Base-by-base conservation (phyloP, 1,140 invertebrate species). In the Drosophila murphyi region DNA sequence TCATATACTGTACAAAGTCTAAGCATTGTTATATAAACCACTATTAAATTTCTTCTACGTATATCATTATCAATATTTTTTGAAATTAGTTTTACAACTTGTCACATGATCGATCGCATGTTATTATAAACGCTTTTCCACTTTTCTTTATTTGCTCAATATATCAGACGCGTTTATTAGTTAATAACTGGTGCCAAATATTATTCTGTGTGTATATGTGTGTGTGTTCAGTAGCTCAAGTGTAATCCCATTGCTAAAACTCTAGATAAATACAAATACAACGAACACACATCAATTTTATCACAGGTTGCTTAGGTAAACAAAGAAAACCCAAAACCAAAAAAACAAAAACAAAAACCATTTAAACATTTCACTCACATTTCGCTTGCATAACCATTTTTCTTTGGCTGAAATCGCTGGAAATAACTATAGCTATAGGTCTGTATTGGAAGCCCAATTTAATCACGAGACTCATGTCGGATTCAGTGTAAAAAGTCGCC, bases 391-490 rank as follows among this genome's bases (percentile, higher is more conserved):
- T 87, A 87, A 87, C 63, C 65, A 55, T 48, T 43, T 69, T n/a
- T 71, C 34, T 50, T 50, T 67, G 47, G 60, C 37, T 20, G 20
- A 57, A 69, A 74, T 71, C 50, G 41, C 51, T n/a, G 12, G 54
- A 50, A 7, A 71, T 56, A 31, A 8, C 29, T 43, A 35, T 7
- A 55, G 3, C n/a, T 5, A 28, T 20, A n/a, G 8, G 12, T 12
- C 12, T 20, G 20, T 20, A 20, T 20, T 20, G 1, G n/a, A 5
- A 32, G 56, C 60, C 32, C 68, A 62, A 48, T 63, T 82, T 82
- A 82, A 87, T 83, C 83, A 88, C 83, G 83, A 87, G 83, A 87
- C 83, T 88, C 82, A 83, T 72, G 82, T 73, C 54, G 79, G 76
- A 79, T 76, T 76, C 78, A 77, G 52, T 61, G 47, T 48, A 61